Evolutionary conservation across 2,888 invertebrate species (phyloP), one percentile per base, ranked within the genome.

Genomic region (Morpho deidamia): DNA sequence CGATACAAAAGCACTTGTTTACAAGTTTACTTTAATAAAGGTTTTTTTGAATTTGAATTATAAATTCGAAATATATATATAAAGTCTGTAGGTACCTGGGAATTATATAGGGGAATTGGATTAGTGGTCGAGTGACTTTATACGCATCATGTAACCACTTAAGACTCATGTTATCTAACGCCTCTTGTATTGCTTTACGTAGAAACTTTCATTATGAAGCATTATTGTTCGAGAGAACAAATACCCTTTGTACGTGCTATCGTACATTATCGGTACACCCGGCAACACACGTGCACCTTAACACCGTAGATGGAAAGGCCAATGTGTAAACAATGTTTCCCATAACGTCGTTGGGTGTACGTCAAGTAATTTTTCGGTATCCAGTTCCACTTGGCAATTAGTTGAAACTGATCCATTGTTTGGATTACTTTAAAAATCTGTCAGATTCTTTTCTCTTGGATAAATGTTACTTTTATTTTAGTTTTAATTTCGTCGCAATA

Each of bases 201-300:
- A 85, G 85, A 85, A 85, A 74, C 76, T 81, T 78, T 74, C 80
- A 75, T 81, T 83, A 81, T 80, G 79, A 76, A 78, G 77, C 81
- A 80, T 84, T 78, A 87, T 88, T 86, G 86, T 87, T 86, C 79
- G 69, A 80, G 81, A 83, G 86, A 88, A 89, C 88, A 89, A 88
- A 88, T 83, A 85, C 86, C 87, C 82, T 87, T 89, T 88, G 87
- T 88, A 81, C 71, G 72, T 72, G 75, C 51, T 74, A 73, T 81
- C 78, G 82, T 68, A 71, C 76, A 78, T 83, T 83, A 84, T 83
- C 83, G 78, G 79, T 77, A 78, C 74, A 76, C 72, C 34, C 42
- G 49, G 54, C 78, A 34, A 44, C 38, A 14, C 7, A 7, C 8
- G 12, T 14, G 14, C 8, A 11, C 32, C 39, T 23, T 47, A 33